phyloP scores from a whole-genome alignment of 2,113 vertebrate species.

The Erythrocercus mccallii region DNA sequence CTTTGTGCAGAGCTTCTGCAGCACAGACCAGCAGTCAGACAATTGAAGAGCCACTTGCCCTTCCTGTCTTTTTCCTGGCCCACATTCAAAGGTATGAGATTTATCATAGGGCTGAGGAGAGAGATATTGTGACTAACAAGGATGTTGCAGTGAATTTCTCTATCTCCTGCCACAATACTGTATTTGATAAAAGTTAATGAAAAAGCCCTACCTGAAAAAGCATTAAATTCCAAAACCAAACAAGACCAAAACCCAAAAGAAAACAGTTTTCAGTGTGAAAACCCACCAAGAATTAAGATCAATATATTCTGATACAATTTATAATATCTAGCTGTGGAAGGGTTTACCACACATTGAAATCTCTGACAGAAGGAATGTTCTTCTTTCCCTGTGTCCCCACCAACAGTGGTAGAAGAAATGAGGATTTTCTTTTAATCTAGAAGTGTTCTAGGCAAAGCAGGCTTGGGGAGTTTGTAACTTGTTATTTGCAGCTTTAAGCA shows the following conservation, averaged over 20 bases:
- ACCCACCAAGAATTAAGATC: neutral
- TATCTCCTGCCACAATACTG: neutral
- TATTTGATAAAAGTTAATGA: neutral
- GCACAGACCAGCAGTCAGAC: neutral
- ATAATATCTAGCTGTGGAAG: neutral
- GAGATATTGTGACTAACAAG: neutral
- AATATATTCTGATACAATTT: neutral
- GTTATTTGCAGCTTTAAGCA: constrained; percentile 1
- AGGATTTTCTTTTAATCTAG: constrained; percentile 12
- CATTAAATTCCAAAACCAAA: neutral
- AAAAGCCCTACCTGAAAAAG: neutral
- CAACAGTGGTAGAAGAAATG: neutral
- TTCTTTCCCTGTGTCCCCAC: neutral
- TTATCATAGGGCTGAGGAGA: neutral
- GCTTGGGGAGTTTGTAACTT: neutral
- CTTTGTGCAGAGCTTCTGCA: neutral
- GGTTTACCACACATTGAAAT: neutral
- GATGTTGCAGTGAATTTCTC: neutral
- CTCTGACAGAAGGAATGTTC: neutral
- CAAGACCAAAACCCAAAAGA: neutral
- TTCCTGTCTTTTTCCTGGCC: neutral
- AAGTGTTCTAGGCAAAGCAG: neutral
- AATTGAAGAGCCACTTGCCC: neutral
- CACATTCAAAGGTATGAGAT: neutral
- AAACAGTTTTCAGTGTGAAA: neutral